Percentiles rank a stretch among this genome's conserved stretches.
Conservation (phyloP, 2,888 invertebrate species). For the Hoplodrina ambigua region DNA sequence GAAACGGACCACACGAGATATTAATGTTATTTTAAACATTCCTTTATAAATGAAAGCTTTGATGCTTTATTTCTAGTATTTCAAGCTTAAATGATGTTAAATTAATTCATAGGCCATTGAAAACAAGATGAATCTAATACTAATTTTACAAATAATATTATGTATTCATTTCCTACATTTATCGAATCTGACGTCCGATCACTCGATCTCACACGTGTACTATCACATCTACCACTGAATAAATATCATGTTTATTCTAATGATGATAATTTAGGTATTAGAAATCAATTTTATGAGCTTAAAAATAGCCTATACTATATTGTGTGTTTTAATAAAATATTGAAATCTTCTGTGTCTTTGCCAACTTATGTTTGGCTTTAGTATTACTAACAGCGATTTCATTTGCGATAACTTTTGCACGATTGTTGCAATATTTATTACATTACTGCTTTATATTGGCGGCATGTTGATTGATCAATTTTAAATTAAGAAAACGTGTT, state of each 20-base stretch:
- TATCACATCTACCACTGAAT: neutral
- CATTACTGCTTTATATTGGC: neutral
- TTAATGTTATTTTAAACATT: conserved; percentile 5
- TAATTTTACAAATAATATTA: conserved; percentile 7
- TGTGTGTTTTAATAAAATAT: conserved; percentile 26
- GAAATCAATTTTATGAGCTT: conserved; percentile 9
- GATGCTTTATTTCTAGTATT: conserved; percentile 20
- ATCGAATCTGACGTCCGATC: neutral
- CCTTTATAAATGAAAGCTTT: too few relatives aligned
- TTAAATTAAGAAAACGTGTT: conserved; percentile 11
- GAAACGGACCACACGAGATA: neutral
- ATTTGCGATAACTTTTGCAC: conserved; percentile 14
- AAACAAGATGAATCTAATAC: conserved; percentile 17
- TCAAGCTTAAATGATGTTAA: conserved; percentile 23
- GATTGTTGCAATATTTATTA: conserved; percentile 22
- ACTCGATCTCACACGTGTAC: neutral
- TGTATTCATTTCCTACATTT: conserved; percentile 10
- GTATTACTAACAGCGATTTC: conserved; percentile 19
- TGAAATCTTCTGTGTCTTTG: conserved; percentile 10
- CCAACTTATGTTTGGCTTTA: conserved; percentile 15
- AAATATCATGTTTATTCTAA: neutral
- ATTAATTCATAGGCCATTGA: conserved; percentile 25
- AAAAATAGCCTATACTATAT: conserved; percentile 6
- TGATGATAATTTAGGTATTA: conserved; percentile 2
- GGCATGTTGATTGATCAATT: neutral